Conservation (phyloP, 2,888 invertebrate genomes). For the Rhorus exstirpatorius region DNA sequence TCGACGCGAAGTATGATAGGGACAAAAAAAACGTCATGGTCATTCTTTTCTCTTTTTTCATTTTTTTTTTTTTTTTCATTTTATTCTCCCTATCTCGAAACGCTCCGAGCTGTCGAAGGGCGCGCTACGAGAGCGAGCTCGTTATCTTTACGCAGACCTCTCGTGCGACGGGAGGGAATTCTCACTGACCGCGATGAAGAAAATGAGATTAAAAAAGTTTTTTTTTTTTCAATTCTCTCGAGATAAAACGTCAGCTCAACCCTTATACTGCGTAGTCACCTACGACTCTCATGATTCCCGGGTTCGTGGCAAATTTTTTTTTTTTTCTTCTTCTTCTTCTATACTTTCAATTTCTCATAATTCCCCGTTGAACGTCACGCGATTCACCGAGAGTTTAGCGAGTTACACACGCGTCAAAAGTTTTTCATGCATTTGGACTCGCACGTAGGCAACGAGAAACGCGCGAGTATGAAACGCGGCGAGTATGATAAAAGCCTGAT, state of each 20-base stretch:
- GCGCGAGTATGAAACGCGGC: too few species aligned
- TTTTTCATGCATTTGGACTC: not conserved
- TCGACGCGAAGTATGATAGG: not conserved
- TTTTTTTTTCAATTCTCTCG: conserved; percentile 4
- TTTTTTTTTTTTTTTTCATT: conserved; percentile 18
- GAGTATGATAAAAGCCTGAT: not conserved
- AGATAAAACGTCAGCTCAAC: conserved; percentile 10
- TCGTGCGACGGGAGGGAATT: conserved; percentile 15
- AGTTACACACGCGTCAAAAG: conserved; percentile 8
- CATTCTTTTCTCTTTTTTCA: conserved; percentile 35
- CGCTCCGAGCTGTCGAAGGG: conserved; percentile 17
- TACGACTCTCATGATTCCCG: conserved; percentile 5
- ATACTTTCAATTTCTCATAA: conserved; percentile 20
- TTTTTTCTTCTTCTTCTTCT: conserved; percentile 1
- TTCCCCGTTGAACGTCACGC: conserved; percentile 5
- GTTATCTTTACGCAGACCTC: conserved; percentile 22
- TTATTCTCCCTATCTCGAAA: not conserved
- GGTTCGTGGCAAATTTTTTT: not conserved
- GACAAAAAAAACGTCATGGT: conserved; percentile 29
- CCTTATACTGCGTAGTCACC: not conserved
- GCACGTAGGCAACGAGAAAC: not conserved
- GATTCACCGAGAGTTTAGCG: conserved; percentile 11
- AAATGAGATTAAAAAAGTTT: conserved; percentile 1
- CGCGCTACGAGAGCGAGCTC: conserved; percentile 15
- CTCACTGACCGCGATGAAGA: conserved; percentile 28